Evolutionary conservation across 2,797 vertebrate genomes (phyloP), one percentile per base, ranked within the genome.

Genomic region (Threskiornis aethiopicus): DNA sequence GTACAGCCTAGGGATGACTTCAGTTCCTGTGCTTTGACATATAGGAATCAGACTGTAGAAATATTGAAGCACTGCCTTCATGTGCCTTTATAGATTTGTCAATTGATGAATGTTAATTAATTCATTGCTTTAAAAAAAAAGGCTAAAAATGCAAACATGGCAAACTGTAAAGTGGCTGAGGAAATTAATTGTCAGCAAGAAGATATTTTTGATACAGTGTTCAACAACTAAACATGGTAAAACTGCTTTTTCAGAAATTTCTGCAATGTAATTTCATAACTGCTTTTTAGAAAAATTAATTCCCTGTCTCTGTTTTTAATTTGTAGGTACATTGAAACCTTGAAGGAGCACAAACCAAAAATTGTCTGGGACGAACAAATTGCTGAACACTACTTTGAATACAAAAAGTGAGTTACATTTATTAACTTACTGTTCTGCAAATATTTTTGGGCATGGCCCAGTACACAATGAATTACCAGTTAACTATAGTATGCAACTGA

Each of bases 321-420:
- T 92, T 97, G 25, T 93, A 99, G 99, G 97, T 99, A 99, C 96
- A 98, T 99, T 42, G 99, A 99, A 90, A 98, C 98, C 76, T 97
- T 99, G 96, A 99, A 99, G 95, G 99, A 99, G 70, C 96, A 99
- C 95, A 98, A 98, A 84, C 99, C 99, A 26, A 99, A 99, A 91
- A 90, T 99, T 24, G 44, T 98, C 51, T 99, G 99, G 99, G 99
- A 99, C 90, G 98, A 99, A 94, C 98, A 99, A 88, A 98, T 98
- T 16, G 98, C 98, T 8, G 99, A 99, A 94, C 99, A 99, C 97
- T 99, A 99, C 95, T 99, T 99, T 83, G 99, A 96, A 89, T 99
- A 99, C 95, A 99, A 99, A 97, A 99, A 98, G 99, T 99, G 65
- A 98, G 98, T 96, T 85, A 44, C 16, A 44, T 67, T 89, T 75